These are phyloP conservation scores for Cynopterus sphinx DNA, from an alignment of 2,797 vertebrate species.

Conservation along the genomic window DNA sequence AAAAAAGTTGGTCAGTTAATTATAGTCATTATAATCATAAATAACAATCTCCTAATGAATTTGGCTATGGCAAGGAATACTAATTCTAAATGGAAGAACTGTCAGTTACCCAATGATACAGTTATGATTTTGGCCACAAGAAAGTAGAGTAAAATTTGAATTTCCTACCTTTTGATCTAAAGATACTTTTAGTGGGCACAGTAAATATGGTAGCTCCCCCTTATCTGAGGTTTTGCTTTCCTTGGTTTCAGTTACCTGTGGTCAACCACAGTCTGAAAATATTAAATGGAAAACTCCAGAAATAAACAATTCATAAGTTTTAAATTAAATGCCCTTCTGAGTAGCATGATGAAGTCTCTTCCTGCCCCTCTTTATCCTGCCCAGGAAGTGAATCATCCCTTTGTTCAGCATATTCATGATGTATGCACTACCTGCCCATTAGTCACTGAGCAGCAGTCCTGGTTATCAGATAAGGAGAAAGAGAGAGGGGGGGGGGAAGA, in stretches of 20 bases:
- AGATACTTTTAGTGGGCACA: background rate
- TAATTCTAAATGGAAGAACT: background rate
- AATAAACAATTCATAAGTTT: background rate
- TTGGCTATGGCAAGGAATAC: background rate
- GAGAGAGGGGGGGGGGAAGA: background rate
- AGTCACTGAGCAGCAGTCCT: background rate
- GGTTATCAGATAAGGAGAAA: background rate
- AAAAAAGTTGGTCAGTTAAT: background rate
- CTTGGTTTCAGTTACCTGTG: background rate
- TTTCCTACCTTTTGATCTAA: background rate
- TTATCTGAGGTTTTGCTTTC: background rate
- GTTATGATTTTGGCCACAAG: background rate
- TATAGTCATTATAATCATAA: background rate
- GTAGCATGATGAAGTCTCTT: too few relatives aligned
- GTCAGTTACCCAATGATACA: background rate
- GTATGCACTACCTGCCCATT: too few relatives aligned
- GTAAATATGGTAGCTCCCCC: background rate
- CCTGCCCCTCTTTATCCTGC: too few relatives aligned
- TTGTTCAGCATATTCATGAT: background rate
- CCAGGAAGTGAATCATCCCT: background rate
- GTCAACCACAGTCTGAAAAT: background rate
- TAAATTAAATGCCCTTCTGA: background rate
- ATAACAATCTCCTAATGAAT: background rate
- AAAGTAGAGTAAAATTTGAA: background rate
- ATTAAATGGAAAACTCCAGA: background rate